Evolutionary conservation across 2,113 vertebrate species (phyloP).

Genomic region (Martes martes): DNA sequence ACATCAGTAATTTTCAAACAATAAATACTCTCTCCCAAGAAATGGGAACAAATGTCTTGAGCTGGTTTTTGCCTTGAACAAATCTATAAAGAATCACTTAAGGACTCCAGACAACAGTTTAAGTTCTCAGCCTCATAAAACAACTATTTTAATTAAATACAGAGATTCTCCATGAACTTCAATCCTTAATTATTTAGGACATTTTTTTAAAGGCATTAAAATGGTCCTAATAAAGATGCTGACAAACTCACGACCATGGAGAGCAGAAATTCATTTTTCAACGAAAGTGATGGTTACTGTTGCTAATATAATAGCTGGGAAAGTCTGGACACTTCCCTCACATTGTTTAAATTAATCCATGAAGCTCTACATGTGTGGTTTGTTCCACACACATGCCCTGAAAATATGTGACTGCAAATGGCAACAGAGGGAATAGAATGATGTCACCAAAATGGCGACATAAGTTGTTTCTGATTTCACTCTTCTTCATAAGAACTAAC

Average conservation of each 20-base stretch:
- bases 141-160: constrained; percentile 70
- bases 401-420: constrained; percentile 39
- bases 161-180: constrained; percentile 47
- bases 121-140: constrained; percentile 58
- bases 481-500: not conserved
- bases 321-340: not conserved
- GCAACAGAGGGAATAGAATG: not conserved
- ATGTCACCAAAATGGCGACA: not conserved
- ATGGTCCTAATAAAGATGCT: constrained; percentile 58
- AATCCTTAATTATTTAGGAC: constrained; percentile 51
- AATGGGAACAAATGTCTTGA: constrained; percentile 11
- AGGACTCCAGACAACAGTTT: not conserved
- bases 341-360: constrained; percentile 56
- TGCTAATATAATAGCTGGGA: constrained; percentile 37
- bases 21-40: not conserved
- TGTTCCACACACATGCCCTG: not conserved
- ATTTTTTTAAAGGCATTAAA: constrained; percentile 24
- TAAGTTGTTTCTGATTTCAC: not conserved
- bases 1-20: constrained; percentile 22
- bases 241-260: constrained; percentile 56
- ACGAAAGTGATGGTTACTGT: constrained; percentile 20
- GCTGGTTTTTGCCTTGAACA: not conserved
- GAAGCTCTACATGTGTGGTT: constrained; percentile 32
- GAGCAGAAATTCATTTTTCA: constrained; percentile 57
- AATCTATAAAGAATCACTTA: constrained; percentile 4